Percentiles rank a stretch among this genome's conserved stretches.
Evolutionary conservation across 2,888 invertebrate genomes (phyloP).

Genomic region (Tricholauxania praeusta): DNA sequence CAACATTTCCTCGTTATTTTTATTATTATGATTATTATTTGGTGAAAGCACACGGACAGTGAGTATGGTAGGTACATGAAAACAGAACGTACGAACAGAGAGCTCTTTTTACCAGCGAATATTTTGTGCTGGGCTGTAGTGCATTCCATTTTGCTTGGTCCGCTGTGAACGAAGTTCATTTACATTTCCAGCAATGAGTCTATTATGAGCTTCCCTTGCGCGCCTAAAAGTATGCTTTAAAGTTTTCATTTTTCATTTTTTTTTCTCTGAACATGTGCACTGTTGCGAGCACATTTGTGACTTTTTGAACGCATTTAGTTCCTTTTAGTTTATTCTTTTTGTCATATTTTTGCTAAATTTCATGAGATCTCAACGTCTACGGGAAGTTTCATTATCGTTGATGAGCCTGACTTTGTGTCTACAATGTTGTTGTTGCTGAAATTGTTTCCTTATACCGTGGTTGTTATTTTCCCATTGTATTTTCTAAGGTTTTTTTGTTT

Average conservation of each 20-base stretch:
- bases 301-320: too few species aligned
- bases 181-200: constrained; percentile 22
- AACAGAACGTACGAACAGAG: background rate
- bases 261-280: background rate
- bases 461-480: background rate
- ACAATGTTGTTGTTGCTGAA: background rate
- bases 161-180: constrained; percentile 21
- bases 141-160: too few species aligned
- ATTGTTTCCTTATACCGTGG: background rate
- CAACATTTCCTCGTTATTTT: constrained; percentile 31
- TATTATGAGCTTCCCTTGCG: background rate
- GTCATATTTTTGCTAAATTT: background rate
- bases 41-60: constrained; percentile 12
- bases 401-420: constrained; percentile 19
- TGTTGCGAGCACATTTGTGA: too few species aligned
- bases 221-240: constrained; percentile 26
- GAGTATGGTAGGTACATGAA: background rate
- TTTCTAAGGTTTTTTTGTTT: background rate
- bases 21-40: constrained; percentile 37
- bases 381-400: constrained; percentile 27
- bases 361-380: constrained; percentile 3
- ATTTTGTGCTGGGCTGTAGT: background rate
- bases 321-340: too few species aligned
- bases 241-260: constrained; percentile 3
- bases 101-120: background rate